Conservation (phyloP, 2,888 invertebrate genomes). For the Eretmocerus hayati region DNA sequence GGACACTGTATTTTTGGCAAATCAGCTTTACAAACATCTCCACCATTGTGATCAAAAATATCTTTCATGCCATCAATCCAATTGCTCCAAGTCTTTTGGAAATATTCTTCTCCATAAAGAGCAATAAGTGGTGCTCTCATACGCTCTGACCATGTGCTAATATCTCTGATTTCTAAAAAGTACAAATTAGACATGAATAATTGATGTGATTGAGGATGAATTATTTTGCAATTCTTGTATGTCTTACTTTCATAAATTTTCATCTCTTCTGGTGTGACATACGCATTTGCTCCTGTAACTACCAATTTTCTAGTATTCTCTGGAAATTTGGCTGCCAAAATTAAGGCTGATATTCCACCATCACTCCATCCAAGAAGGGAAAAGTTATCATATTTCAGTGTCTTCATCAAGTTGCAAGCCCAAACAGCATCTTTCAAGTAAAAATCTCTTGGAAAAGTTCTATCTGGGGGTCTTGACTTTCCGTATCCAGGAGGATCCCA, state of each 20-base stretch:
- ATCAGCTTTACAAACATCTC: slow-evolving; percentile 64
- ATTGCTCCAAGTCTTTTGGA: slow-evolving; percentile 60
- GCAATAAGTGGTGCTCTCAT: slow-evolving; percentile 68
- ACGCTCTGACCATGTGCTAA: slow-evolving; percentile 70
- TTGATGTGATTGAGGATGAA: neutral
- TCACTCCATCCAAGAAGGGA: slow-evolving; percentile 86
- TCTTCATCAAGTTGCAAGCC: slow-evolving; percentile 66
- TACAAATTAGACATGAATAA: slow-evolving; percentile 1
- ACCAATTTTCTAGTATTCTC: slow-evolving; percentile 64
- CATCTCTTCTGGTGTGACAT: slow-evolving; percentile 63
- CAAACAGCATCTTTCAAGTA: slow-evolving; percentile 67
- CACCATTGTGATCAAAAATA: slow-evolving; percentile 56
- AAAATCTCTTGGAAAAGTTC: slow-evolving; percentile 65
- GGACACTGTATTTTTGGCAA: slow-evolving; percentile 64
- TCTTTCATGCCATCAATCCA: slow-evolving; percentile 64
- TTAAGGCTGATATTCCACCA: slow-evolving; percentile 73
- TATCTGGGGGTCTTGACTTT: slow-evolving; percentile 68
- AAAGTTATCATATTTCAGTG: slow-evolving; percentile 59
- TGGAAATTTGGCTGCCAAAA: slow-evolving; percentile 68
- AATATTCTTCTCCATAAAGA: slow-evolving; percentile 67
- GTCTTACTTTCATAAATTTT: slow-evolving; percentile 55
- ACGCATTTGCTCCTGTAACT: slow-evolving; percentile 73
- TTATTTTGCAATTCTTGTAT: neutral
- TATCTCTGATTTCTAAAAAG: slow-evolving; percentile 57
- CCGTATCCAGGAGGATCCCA: slow-evolving; percentile 90